Evolutionary conservation across 2,888 invertebrate species (phyloP).

Genomic region (Yponomeuta cagnagella): DNA sequence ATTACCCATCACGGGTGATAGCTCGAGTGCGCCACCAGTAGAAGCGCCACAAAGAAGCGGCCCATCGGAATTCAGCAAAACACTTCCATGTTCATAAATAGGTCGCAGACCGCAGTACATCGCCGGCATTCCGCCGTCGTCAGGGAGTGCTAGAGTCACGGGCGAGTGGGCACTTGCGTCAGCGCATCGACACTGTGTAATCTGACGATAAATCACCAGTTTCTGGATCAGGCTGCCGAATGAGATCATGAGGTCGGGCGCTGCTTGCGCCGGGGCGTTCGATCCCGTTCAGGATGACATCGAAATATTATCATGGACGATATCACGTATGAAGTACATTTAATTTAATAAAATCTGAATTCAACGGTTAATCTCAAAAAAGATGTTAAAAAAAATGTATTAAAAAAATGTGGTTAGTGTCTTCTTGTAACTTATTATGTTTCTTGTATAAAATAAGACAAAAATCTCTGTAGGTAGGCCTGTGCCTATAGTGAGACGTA

Average conservation of each 20-base stretch:
- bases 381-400: too few species aligned
- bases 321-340: neutral
- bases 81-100: conserved; percentile 51
- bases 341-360: too few species aligned
- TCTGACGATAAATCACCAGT: conserved; percentile 60
- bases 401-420: too few species aligned
- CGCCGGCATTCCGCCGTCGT: conserved; percentile 42
- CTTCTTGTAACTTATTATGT: too few species aligned
- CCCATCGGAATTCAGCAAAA: conserved; percentile 33
- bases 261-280: neutral
- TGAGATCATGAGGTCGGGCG: conserved; percentile 55
- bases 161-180: conserved; percentile 64
- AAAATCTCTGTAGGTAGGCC: too few species aligned
- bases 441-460: too few species aligned
- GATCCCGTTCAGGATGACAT: conserved; percentile 2
- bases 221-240: conserved; percentile 47
- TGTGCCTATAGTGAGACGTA: too few species aligned
- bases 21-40: too few species aligned
- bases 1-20: too few species aligned
- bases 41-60: neutral
- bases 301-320: neutral
- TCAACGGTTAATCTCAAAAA: too few species aligned
- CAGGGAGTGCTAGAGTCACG: conserved; percentile 69
- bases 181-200: conserved; percentile 51
- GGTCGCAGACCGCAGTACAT: conserved; percentile 34